phyloP scores from a whole-genome alignment of 92 coral and sea anemone species.

The Montipora capitata region DNA sequence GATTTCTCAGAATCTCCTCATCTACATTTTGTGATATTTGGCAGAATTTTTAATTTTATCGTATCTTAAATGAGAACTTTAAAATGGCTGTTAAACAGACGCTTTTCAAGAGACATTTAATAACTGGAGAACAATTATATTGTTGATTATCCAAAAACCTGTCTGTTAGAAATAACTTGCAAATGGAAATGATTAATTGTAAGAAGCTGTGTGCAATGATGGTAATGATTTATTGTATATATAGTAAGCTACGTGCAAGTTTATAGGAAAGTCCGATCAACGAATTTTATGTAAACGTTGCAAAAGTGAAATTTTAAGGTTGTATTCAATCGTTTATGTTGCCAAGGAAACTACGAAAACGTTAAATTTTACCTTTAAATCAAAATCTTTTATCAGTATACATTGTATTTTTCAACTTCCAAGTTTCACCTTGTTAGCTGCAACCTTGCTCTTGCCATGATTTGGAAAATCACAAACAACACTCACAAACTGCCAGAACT shows the following conservation, averaged over 20 bases:
- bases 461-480: too few relatives aligned
- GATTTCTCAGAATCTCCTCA: too few relatives aligned
- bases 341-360: too few relatives aligned
- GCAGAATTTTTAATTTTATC: conserved; percentile 2
- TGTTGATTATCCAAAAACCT: background rate
- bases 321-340: too few relatives aligned
- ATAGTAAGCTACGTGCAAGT: conserved; percentile 4
- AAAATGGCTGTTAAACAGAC: conserved; percentile 1
- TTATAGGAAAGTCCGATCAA: background rate
- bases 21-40: background rate
- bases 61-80: background rate
- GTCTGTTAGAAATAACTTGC: conserved; percentile 2
- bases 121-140: too few relatives aligned
- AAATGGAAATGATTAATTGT: conserved; percentile 6
- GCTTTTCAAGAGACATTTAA: background rate
- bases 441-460: background rate
- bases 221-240: background rate
- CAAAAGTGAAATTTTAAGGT: background rate
- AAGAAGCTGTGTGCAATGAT: conserved; percentile 1
- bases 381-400: background rate
- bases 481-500: background rate
- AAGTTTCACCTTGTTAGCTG: background rate
- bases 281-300: background rate
- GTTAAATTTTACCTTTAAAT: too few relatives aligned
- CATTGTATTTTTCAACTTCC: background rate